A percentile compares a stretch with the other conserved stretches of the same genome.
Conservation (phyloP, 1,140 invertebrate genomes). For the Drosophila funebris region DNA sequence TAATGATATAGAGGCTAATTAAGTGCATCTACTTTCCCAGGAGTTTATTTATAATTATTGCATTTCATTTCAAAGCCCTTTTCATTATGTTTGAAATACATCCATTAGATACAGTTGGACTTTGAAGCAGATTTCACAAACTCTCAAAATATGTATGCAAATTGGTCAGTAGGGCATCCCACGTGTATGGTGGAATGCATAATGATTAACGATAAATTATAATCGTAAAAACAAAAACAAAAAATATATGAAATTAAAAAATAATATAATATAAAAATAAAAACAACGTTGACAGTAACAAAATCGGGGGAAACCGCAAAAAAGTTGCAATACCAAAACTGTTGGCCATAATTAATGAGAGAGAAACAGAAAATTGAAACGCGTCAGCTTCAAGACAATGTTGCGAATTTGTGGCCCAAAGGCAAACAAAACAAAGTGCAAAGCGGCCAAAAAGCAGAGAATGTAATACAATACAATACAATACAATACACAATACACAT, state of each 20-base stretch:
- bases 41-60: not conserved
- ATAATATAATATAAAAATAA: too few species aligned
- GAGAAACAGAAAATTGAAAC: slow-evolving; percentile 30
- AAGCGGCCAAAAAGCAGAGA: slow-evolving; percentile 13
- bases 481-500: not conserved
- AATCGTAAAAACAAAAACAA: slow-evolving; percentile 3
- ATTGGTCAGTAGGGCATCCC: slow-evolving; percentile 32
- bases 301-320: slow-evolving; percentile 33
- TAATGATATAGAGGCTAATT: too few species aligned
- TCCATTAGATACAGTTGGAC: not conserved
- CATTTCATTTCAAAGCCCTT: not conserved
- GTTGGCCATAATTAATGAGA: slow-evolving; percentile 44
- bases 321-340: slow-evolving; percentile 57
- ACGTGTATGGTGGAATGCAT: slow-evolving; percentile 19
- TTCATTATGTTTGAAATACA: too few species aligned
- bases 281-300: slow-evolving; percentile 45
- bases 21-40: not conserved
- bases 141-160: not conserved
- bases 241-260: not conserved
- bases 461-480: slow-evolving; percentile 5
- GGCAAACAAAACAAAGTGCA: slow-evolving; percentile 29
- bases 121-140: slow-evolving; percentile 21
- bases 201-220: slow-evolving; percentile 62
- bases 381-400: slow-evolving; percentile 40
- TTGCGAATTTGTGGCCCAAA: slow-evolving; percentile 58